Evolutionary conservation across 1,140 invertebrate genomes (phyloP).

Genomic region (Drosophila sp.): DNA sequence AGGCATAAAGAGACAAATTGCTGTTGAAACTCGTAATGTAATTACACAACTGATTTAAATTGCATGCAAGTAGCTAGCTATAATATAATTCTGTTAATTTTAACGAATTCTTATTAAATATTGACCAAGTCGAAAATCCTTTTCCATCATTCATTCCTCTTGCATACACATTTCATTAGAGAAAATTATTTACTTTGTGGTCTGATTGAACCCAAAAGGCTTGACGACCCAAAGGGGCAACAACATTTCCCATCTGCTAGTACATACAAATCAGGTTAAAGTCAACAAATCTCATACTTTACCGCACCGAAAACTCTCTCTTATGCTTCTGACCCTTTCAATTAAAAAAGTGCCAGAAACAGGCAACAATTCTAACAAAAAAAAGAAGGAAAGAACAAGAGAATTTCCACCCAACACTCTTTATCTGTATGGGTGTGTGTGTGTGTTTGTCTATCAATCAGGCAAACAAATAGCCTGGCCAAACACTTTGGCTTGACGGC

Average conservation of each 20-base stretch:
- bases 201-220: conserved; percentile 8
- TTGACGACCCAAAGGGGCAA: neutral
- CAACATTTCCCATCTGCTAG: neutral
- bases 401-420: conserved; percentile 21
- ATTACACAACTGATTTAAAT: neutral
- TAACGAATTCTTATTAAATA: neutral
- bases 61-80: neutral
- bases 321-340: conserved; percentile 27
- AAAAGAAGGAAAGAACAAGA: conserved; percentile 1
- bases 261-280: conserved; percentile 14
- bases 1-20: neutral
- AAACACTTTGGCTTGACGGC: conserved; percentile 33
- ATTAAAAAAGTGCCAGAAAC: conserved; percentile 61
- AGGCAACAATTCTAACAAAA: conserved; percentile 15
- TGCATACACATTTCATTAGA: neutral
- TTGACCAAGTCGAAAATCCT: conserved; percentile 1
- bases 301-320: neutral
- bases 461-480: conserved; percentile 24
- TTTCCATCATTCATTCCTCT: neutral
- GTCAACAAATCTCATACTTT: conserved; percentile 2
- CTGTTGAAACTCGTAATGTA: neutral
- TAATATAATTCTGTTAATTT: neutral
- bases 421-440: no score
- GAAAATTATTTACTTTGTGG: conserved; percentile 11
- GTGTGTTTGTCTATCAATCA: conserved; percentile 53